Base-by-base conservation (phyloP, 2,113 vertebrate species). In the Dromaius novaehollandiae region DNA sequence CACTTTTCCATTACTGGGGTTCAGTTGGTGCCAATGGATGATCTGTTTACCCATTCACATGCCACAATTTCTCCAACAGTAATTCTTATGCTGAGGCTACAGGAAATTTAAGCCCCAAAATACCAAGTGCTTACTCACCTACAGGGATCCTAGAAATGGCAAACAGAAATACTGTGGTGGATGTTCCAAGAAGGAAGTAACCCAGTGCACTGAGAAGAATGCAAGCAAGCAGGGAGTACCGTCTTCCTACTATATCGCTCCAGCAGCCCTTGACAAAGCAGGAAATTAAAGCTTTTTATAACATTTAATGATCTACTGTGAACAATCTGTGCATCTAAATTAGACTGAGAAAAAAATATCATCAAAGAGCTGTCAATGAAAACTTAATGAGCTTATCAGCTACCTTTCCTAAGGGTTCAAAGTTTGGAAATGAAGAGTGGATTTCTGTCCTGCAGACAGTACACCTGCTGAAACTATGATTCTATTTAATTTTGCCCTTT, bases 171-270 rank as follows among this genome's bases (percentile, higher is more conserved):
- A 99, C 97, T 75, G 97, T 99, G 85, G 98, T 98, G 74, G 99
- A 99, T 73, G 97, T 96, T 82, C 99, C 99, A 20, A 99, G 98
- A 38, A 99, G 98, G 60, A 98, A 95, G 70, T 99, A 99, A 65
- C 99, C 99, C 32, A 99, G 80, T 26, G 99, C 98, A 66, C 99
- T 99, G 56, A 99, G 96, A 91, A 99, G 97, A 95, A 99, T 98
- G 78, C 99, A 99, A 16, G 98, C 97, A 78, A 99, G 98, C 94
- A 99, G 96, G 24, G 99, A 99, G 96, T 97, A 96, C 5, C 85
- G 98, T 86, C 98, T 98, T 85, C 99, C 99, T n/a, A 99, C 98
- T 87, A 99, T 86, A 46, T 99, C 99, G 65, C 99, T 99, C 99
- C 99, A 99, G 97, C 99, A 99, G 85, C 99, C 99, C 99, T 99